phyloP scores from a whole-genome alignment of 35 echinoderm and acorn worm species.

The Stichopus chloronotus region DNA sequence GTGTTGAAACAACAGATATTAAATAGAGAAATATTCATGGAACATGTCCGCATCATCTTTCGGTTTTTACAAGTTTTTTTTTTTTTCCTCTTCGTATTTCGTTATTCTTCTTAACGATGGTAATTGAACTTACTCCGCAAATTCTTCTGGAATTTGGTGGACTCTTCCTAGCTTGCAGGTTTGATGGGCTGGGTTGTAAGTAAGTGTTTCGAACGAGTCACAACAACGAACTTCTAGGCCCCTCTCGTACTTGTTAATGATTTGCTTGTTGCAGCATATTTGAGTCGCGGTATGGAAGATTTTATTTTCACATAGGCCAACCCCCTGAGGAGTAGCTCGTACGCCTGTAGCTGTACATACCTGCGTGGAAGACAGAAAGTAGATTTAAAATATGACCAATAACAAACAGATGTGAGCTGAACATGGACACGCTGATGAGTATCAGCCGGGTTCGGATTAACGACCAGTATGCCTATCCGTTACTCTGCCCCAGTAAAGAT shows the following conservation, averaged over 20 bases:
- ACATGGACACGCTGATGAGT: too few relatives aligned
- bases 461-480: too few relatives aligned
- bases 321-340: neutral
- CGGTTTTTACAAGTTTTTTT: neutral
- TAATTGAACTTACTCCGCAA: neutral
- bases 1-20: neutral
- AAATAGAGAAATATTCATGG: neutral
- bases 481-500: too few relatives aligned
- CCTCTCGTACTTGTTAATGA: neutral
- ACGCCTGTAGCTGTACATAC: constrained; percentile 6
- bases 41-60: neutral
- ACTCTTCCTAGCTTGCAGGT: neutral
- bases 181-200: neutral
- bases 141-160: neutral
- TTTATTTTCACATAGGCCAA: neutral
- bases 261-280: neutral
- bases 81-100: neutral
- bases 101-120: neutral
- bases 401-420: too few relatives aligned
- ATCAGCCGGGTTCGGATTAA: too few relatives aligned
- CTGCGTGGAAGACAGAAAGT: neutral
- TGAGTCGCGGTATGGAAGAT: neutral
- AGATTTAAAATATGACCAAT: too few relatives aligned
- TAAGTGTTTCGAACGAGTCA: neutral
- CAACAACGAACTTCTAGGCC: neutral